phyloP scores from a whole-genome alignment of 2,113 vertebrate genomes.

The Gulo gulo region DNA sequence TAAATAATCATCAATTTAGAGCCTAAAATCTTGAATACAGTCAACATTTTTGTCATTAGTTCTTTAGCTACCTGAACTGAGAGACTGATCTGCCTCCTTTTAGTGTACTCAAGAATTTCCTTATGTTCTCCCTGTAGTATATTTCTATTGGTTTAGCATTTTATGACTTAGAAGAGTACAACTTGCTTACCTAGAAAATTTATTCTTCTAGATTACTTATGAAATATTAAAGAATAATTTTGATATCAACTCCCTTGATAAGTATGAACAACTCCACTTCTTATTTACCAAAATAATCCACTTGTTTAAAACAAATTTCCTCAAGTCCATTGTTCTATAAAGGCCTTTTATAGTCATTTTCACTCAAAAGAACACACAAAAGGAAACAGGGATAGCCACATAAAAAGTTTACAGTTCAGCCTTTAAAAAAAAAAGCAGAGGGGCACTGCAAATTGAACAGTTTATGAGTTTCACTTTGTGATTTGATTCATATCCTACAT shows the following conservation, averaged over 20 bases:
- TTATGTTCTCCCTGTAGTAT: neutral
- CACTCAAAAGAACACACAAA: neutral
- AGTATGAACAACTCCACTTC: neutral
- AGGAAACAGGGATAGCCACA: neutral
- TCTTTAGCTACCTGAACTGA: neutral
- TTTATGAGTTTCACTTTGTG: neutral
- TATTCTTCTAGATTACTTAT: neutral
- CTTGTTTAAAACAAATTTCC: neutral
- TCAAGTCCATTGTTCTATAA: neutral
- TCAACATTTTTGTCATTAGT: neutral
- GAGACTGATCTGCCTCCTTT: neutral
- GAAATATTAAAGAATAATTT: conserved; percentile 31
- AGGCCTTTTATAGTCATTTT: neutral
- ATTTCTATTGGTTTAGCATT: neutral
- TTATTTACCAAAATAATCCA: neutral
- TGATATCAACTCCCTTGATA: neutral
- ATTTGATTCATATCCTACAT: neutral
- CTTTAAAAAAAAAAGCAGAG: neutral
- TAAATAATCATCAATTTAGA: neutral
- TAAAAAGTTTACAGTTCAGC: neutral
- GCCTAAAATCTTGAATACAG: neutral
- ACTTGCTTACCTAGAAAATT: neutral
- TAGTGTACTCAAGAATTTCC: neutral
- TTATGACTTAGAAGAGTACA: neutral
- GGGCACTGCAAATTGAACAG: neutral